Evolutionary conservation across 1,140 invertebrate species (phyloP).

Genomic region (Diabrotica virgifera): DNA sequence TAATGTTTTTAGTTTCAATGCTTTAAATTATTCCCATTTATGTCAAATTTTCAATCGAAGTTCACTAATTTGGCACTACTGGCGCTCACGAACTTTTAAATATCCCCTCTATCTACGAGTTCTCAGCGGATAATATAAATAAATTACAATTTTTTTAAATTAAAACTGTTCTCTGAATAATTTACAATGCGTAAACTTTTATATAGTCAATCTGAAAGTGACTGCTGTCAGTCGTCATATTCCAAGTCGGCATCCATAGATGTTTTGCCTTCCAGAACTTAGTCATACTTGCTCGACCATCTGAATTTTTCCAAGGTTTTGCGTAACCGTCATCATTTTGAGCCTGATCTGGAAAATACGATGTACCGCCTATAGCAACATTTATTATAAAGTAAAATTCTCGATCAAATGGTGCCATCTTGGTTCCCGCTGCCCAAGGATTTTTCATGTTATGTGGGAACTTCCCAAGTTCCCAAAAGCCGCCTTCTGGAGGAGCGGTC

Average conservation of each 20-base stretch:
- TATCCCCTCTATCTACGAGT: no score
- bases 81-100: no score
- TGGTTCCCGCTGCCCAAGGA: constrained; percentile 46
- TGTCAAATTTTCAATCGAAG: no score
- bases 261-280: constrained; percentile 52
- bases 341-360: constrained; percentile 46
- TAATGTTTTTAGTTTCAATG: no score
- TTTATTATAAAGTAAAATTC: constrained; percentile 67
- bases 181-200: no score
- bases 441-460: constrained; percentile 26
- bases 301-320: constrained; percentile 54
- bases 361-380: constrained; percentile 41
- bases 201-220: constrained; percentile 60
- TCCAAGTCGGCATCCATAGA: constrained; percentile 55
- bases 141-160: no score
- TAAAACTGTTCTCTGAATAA: no score
- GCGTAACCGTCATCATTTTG: constrained; percentile 34
- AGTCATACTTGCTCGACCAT: constrained; percentile 28
- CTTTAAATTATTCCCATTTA: no score
- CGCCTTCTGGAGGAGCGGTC: constrained; percentile 15
- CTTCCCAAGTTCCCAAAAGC: constrained; percentile 32
- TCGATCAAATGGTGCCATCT: constrained; percentile 57
- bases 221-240: constrained; percentile 42
- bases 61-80: no score
- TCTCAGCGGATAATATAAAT: no score